phyloP scores from a whole-genome alignment of 2,113 vertebrate species.

The Rhea americana region DNA sequence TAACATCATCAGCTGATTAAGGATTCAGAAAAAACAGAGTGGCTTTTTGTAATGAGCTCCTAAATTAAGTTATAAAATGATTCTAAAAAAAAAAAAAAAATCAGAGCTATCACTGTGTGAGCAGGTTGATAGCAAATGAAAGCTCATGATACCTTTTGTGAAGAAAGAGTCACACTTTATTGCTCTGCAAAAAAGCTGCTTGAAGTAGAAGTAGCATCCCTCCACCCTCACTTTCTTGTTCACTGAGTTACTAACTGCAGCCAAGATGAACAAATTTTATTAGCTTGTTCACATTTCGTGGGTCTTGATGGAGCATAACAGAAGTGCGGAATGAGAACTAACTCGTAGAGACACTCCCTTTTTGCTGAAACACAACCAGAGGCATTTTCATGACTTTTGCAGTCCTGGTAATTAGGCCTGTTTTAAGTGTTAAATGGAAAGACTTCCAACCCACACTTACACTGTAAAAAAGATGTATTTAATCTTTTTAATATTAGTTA shows the following conservation, averaged over 20 bases:
- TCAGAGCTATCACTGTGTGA: not conserved
- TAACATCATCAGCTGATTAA: not conserved
- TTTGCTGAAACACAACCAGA: not conserved
- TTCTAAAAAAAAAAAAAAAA: not conserved
- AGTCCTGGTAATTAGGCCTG: not conserved
- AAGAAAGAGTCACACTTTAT: not conserved
- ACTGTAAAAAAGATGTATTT: not conserved
- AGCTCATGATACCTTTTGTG: not conserved
- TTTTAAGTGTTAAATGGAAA: not conserved
- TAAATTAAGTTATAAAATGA: not conserved
- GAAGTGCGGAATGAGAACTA: accelerated
- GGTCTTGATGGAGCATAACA: not conserved
- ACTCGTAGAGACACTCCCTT: not conserved
- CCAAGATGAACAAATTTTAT: not conserved
- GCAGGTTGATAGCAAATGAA: not conserved
- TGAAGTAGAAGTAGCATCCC: not conserved
- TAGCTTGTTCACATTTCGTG: not conserved
- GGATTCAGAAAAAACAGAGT: not conserved
- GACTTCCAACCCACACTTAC: not conserved
- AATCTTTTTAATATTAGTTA: not conserved
- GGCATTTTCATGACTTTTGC: not conserved
- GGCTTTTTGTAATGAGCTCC: not conserved
- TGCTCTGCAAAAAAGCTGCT: not conserved
- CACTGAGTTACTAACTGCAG: not conserved
- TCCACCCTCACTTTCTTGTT: not conserved